Base-by-base conservation (phyloP, 2,797 vertebrate genomes). In the Ctenochaetus hawaiiensis region DNA sequence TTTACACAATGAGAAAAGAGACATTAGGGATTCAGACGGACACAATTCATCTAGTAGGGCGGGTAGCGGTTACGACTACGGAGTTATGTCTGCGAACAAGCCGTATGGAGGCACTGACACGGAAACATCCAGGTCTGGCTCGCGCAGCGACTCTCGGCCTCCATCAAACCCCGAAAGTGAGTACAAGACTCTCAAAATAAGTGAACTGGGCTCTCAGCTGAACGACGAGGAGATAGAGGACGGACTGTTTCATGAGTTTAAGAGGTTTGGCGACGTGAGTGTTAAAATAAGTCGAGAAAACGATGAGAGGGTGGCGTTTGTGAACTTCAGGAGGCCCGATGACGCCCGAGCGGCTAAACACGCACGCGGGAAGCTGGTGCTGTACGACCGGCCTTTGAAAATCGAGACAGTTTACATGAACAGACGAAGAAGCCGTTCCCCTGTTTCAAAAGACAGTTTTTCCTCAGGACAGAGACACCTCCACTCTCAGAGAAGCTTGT, bases 221-320 rank as follows among this genome's bases (percentile, higher is more conserved):
- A 98, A 96, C 84, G 98, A 99, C 89, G 98, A 98, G 83, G 97
- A 97, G 9, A 96, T 99, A 61, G 98, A 99, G 87, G 98, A 99
- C 84, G 98, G 98, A 0, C 93, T 99, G 0, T 99, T 99, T 61
- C 97, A 98, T 72, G 98, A 99, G 91, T 99, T 99, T 58, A 99
- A 97, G 77, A 97, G 96, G 75, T 99, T 99, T 58, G 98, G 98
- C 0, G 98, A 99, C 59, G 98, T 99, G 22, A 99, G 98, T 43
- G 97, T 99, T 5, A 99, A 99, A 84, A 98, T 99, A 56, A 96
- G 96, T 61, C 95, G 97, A 12, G 95, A 97, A 9, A 95, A 96
- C 78, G 97, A 98, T 44, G 96, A 97, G 72, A 92, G 97, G 9
- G 97, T 99, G 71, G 97, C 98, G 52, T 97, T 97, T 4, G 97